A percentile compares a stretch with the other conserved stretches of the same genome.
These are phyloP conservation scores for Odocoileus virginianus DNA, from an alignment of 2,113 vertebrate genomes.

Conservation along the genomic window DNA sequence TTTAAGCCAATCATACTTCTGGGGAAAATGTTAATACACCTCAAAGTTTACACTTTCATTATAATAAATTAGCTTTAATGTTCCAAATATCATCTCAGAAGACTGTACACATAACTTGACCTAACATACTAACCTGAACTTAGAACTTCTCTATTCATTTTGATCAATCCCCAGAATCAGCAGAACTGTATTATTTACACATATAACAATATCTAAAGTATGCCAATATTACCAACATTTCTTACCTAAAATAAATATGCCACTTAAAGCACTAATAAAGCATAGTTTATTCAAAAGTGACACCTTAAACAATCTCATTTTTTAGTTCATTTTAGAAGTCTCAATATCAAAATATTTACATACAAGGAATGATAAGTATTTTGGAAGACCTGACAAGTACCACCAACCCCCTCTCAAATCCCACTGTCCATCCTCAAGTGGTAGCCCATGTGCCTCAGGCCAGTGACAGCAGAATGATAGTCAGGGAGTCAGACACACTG, in stretches of 20 bases:
- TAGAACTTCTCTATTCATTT: slow-evolving; percentile 20
- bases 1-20: background rate
- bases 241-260: background rate
- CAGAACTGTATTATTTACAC: background rate
- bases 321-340: background rate
- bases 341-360: background rate
- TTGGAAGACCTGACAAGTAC: slow-evolving; percentile 19
- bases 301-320: background rate
- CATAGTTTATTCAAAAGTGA: slow-evolving; percentile 25
- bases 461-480: background rate
- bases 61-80: slow-evolving; percentile 45
- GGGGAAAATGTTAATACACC: slow-evolving; percentile 3
- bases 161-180: background rate
- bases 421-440: background rate
- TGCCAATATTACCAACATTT: background rate
- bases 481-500: background rate
- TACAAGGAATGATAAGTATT: background rate
- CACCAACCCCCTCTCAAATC: background rate
- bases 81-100: slow-evolving; percentile 29
- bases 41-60: slow-evolving; percentile 31
- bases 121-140: slow-evolving; percentile 15
- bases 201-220: slow-evolving; percentile 30
- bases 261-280: slow-evolving; percentile 48
- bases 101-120: background rate
- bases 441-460: background rate